Base-by-base conservation (phyloP, 2,888 invertebrate species). In the Leucozona laternaria region DNA sequence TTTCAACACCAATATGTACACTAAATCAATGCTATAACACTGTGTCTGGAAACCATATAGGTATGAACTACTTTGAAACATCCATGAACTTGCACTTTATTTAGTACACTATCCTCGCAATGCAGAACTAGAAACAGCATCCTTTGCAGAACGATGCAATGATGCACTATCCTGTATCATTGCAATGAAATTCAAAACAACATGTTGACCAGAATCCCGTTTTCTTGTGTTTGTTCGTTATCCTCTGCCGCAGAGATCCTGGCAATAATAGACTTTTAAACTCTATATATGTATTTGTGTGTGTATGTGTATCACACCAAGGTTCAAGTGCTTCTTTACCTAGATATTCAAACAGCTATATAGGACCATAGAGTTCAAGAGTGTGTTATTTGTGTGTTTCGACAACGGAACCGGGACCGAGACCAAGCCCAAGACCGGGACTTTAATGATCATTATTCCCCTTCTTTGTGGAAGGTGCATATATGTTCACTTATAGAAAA, bases 111-210 rank as follows among this genome's bases (percentile, higher is more conserved):
- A 72, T 76, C 80, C 66, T 53, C 37, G 66, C 6, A 50, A 8
- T 22, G 20, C n/a, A 20, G 20, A 20, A 31, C 5, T 4, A 55
- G 34, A 7, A 17, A 17, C 28, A 64, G 75, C 83, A 68, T 66
- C 25, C 17, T 17, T 20, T 11, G 48, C 48, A 4, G 0, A 6
- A 53, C 7, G 22, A 53, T 53, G 4, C 50, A 3, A 53, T 25
- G n/a, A 22, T 20, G 40, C 40, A 40, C 20, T 34, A 40, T 45
- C 73, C 58, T 34, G 72, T 66, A 85, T 86, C 77, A 75, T 34
- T 82, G 78, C 81, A 82, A 75, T 86, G 71, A 82, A 86, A 82
- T 75, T 82, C 70, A 86, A 86, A 86, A 86, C 86, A 81, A 82
- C 82, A 86, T 86, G 86, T 75, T 82, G 82, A 70, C 81, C 68